Conservation (phyloP, 2,113 vertebrate genomes). For the Hemicordylus capensis region DNA sequence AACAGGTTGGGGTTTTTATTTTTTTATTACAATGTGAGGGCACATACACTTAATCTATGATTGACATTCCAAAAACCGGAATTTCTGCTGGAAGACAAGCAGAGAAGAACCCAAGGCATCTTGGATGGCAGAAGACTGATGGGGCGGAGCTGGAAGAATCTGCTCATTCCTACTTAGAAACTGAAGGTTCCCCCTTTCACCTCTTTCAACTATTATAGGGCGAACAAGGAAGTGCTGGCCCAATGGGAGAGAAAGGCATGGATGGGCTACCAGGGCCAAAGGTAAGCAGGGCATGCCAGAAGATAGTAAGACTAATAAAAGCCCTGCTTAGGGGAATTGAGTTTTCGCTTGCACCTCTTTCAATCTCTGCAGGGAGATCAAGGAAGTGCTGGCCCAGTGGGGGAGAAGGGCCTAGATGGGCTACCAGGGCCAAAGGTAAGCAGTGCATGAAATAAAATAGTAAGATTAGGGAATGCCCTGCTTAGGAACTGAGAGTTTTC, state of each 20-base stretch:
- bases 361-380: constrained; percentile 66
- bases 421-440: constrained; percentile 72
- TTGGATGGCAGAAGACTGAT: constrained; percentile 65
- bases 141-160: background rate
- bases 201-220: background rate
- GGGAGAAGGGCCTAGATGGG: constrained; percentile 65
- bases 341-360: background rate
- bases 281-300: constrained; percentile 49
- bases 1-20: too few species aligned
- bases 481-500: background rate
- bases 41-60: too few species aligned
- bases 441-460: background rate
- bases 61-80: too few species aligned
- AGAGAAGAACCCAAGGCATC: constrained; percentile 64
- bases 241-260: constrained; percentile 63
- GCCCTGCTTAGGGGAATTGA: background rate
- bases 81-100: constrained; percentile 50
- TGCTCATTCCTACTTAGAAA: background rate
- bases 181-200: background rate
- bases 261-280: constrained; percentile 67
- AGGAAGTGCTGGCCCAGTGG: constrained; percentile 53
- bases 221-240: constrained; percentile 61
- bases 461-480: background rate
- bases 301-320: background rate
- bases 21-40: too few species aligned